Evolutionary conservation across 2,797 vertebrate species (phyloP).

Genomic region (Neosilurus hyrtlii): DNA sequence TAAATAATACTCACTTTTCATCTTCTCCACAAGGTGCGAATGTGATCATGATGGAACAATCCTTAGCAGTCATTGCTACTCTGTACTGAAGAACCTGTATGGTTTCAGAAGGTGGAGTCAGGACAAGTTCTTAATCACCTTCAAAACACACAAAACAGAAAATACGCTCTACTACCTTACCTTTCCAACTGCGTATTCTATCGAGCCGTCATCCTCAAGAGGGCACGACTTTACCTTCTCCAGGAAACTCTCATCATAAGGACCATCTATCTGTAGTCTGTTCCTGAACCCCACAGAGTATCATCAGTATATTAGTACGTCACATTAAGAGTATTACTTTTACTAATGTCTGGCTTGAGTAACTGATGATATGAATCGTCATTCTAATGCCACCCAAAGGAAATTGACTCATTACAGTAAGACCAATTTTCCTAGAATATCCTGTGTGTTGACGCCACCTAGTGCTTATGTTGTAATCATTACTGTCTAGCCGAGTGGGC

Average conservation of each 20-base stretch:
- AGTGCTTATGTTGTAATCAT: constrained; percentile 24
- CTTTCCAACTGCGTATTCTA: constrained; percentile 88
- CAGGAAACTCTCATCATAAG: constrained; percentile 86
- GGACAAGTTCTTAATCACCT: neutral
- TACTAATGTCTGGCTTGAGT: too few relatives aligned
- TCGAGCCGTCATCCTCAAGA: constrained; percentile 84
- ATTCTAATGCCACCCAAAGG: neutral
- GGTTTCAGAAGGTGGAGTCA: neutral
- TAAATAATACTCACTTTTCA: constrained; percentile 72
- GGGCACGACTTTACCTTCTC: constrained; percentile 87
- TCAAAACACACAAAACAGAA: neutral
- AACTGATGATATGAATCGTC: too few relatives aligned
- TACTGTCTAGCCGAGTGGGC: neutral
- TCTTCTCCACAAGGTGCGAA: constrained; percentile 85
- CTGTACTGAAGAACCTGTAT: constrained; percentile 93
- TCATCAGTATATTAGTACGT: neutral
- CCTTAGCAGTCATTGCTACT: constrained; percentile 94
- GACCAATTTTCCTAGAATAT: neutral
- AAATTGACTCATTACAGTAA: neutral
- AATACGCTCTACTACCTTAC: constrained; percentile 61
- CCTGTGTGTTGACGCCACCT: constrained; percentile 44
- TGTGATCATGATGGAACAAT: constrained; percentile 94
- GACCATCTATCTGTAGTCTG: constrained; percentile 87
- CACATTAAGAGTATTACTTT: neutral
- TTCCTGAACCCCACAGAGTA: constrained; percentile 67